Evolutionary conservation across 2,888 invertebrate genomes (phyloP).

Genomic region (Nomada goodeniana): DNA sequence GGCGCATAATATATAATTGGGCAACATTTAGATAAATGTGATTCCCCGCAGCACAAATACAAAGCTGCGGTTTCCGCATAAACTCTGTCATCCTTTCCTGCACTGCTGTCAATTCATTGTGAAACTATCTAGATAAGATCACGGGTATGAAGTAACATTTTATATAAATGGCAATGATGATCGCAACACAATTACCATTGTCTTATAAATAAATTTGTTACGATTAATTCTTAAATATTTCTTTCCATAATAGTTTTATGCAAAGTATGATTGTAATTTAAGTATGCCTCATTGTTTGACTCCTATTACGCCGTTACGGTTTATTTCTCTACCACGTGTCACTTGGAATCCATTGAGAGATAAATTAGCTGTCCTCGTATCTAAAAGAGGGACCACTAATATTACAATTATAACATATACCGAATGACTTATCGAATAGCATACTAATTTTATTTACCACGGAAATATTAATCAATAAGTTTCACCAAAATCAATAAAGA

Average conservation of each 20-base stretch:
- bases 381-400: neutral
- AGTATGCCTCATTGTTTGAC: neutral
- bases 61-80: slow-evolving; percentile 20
- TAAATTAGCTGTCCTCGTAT: neutral
- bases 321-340: neutral
- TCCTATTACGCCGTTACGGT: no score
- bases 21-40: neutral
- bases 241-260: no score
- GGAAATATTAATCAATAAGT: no score
- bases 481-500: no score
- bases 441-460: no score
- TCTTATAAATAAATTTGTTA: no score
- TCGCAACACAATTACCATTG: neutral
- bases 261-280: no score
- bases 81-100: neutral
- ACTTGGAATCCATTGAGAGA: neutral
- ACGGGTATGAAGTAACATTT: neutral
- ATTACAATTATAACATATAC: no score
- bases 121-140: slow-evolving; percentile 10
- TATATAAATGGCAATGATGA: neutral
- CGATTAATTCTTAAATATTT: no score
- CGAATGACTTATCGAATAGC: no score
- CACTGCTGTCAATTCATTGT: neutral
- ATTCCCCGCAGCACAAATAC: slow-evolving; percentile 22
- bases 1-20: neutral